Evolutionary conservation across 1,140 invertebrate genomes (phyloP).

Genomic region (Ceratina japonica): DNA sequence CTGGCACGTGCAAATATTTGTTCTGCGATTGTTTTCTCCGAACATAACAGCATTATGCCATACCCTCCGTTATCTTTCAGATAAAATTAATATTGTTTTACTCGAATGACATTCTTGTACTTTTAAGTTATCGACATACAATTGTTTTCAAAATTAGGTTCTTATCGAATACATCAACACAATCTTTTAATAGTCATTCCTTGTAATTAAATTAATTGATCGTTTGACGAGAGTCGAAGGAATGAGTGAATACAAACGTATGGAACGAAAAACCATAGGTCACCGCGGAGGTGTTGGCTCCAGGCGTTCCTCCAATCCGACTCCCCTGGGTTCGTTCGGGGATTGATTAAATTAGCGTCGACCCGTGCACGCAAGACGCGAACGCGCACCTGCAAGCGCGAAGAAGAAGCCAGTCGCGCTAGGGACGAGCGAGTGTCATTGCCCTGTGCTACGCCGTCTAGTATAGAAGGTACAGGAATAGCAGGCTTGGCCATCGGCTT

Average conservation of each 20-base stretch:
- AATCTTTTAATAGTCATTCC: too few species aligned
- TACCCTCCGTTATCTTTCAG: too few species aligned
- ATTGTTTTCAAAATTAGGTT: too few species aligned
- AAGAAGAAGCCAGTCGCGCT: constrained; percentile 58
- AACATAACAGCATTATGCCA: too few species aligned
- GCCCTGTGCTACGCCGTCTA: constrained; percentile 64
- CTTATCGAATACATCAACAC: too few species aligned
- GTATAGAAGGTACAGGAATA: constrained; percentile 69
- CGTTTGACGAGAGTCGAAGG: too few species aligned
- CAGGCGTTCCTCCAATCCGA: neutral
- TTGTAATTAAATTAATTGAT: too few species aligned
- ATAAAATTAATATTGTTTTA: too few species aligned
- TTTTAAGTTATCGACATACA: too few species aligned
- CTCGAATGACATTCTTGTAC: too few species aligned
- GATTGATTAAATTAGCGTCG: constrained; percentile 66
- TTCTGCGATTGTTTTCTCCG: neutral
- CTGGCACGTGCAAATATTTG: neutral
- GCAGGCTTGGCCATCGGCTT: constrained; percentile 62
- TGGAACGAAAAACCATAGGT: neutral
- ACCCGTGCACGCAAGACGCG: constrained; percentile 49
- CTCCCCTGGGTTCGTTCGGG: constrained; percentile 33
- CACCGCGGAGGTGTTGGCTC: too few species aligned
- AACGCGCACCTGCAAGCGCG: constrained; percentile 63
- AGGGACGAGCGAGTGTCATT: constrained; percentile 63
- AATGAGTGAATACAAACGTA: too few species aligned